phyloP scores from a whole-genome alignment of 2,888 invertebrate genomes.

The Ferrisia virgata region DNA sequence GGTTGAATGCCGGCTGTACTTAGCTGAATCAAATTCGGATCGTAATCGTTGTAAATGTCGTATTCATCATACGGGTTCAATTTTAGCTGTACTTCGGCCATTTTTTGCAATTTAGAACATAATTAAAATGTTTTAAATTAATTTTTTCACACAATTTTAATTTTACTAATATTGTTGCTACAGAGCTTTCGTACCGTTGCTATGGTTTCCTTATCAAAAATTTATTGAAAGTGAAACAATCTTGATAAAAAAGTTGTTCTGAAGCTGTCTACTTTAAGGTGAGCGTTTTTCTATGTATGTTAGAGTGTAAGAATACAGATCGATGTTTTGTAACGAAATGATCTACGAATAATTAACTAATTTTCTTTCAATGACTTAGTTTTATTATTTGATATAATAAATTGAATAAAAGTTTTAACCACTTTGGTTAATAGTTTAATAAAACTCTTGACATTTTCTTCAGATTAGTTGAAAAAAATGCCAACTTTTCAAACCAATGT shows the following conservation, averaged over 20 bases:
- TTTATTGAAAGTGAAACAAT: not conserved
- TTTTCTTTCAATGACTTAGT: too few species aligned
- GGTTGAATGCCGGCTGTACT: not conserved
- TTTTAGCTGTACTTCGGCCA: constrained; percentile 23
- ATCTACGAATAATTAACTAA: too few species aligned
- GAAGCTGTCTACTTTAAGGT: not conserved
- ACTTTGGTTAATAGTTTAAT: too few species aligned
- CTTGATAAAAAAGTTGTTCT: not conserved
- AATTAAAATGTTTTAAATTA: not conserved
- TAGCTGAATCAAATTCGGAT: not conserved
- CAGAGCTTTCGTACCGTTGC: not conserved
- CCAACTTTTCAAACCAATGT: too few species aligned
- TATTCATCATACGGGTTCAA: constrained; percentile 34
- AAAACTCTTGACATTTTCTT: too few species aligned
- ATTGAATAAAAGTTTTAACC: too few species aligned
- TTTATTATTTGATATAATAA: too few species aligned
- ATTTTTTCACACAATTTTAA: not conserved
- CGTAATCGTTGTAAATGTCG: constrained; percentile 27
- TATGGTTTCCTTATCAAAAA: not conserved
- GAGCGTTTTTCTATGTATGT: not conserved
- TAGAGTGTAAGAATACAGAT: not conserved
- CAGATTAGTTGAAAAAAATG: too few species aligned
- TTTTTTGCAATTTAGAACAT: not conserved
- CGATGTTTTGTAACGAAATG: too few species aligned
- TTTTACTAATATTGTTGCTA: not conserved